A percentile compares a stretch with the other conserved stretches of the same genome.
Evolutionary conservation across 2,113 vertebrate species (phyloP).

Genomic region (Monarcha castaneiventris): DNA sequence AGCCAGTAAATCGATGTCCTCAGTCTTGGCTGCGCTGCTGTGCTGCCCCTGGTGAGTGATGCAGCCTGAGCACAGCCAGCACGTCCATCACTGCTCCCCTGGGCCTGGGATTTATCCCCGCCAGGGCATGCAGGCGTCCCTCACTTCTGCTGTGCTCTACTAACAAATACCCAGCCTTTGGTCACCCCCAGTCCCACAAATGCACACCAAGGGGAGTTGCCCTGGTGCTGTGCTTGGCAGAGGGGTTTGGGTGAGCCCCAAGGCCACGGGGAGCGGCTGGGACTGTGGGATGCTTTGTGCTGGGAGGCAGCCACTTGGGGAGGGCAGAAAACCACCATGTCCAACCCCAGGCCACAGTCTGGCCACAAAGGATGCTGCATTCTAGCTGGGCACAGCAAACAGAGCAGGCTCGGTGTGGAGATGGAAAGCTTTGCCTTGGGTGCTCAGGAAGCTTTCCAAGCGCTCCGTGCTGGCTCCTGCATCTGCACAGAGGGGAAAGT

Average conservation of each 20-base stretch:
- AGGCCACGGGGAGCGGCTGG: neutral
- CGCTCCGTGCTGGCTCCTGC: rapidly evolving
- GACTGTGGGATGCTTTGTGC: neutral
- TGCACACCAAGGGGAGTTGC: rapidly evolving
- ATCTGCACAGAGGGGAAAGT: rapidly evolving
- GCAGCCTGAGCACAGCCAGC: neutral
- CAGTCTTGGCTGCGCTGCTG: neutral
- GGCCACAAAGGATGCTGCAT: neutral
- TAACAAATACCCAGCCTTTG: neutral
- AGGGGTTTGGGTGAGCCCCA: neutral
- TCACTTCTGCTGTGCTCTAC: neutral
- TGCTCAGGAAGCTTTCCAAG: neutral
- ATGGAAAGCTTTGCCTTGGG: neutral
- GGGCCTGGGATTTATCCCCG: neutral
- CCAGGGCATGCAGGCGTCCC: rapidly evolving
- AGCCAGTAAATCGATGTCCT: neutral
- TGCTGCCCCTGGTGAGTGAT: neutral
- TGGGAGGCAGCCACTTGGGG: rapidly evolving
- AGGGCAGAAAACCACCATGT: neutral
- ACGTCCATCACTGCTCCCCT: neutral
- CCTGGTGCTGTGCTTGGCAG: rapidly evolving
- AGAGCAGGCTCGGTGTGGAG: neutral
- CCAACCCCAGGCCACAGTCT: rapidly evolving
- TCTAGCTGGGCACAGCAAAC: neutral
- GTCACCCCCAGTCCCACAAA: neutral